These are phyloP conservation scores for Margaritifera margaritifera DNA, from an alignment of 2,888 invertebrate genomes.

Conservation along the genomic window DNA sequence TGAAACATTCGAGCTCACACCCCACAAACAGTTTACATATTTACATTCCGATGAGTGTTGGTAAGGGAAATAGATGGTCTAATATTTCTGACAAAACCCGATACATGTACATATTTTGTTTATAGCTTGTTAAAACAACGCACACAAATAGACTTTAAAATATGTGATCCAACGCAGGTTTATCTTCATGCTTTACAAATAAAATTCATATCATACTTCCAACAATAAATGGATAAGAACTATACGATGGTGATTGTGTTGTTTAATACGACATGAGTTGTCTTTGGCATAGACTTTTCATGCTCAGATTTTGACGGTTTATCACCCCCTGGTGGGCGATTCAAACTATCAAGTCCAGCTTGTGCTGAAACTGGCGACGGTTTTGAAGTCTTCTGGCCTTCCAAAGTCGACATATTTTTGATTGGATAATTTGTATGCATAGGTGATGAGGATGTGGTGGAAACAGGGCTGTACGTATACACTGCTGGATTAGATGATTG, in stretches of 20 bases:
- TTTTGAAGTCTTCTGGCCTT: no score
- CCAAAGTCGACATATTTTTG: slow-evolving; percentile 9
- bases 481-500: slow-evolving; percentile 33
- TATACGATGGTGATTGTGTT: slow-evolving; percentile 65
- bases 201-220: no score
- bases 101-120: no score
- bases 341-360: slow-evolving; percentile 8
- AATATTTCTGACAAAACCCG: no score
- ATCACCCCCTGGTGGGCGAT: slow-evolving; percentile 14
- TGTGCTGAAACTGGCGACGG: slow-evolving; percentile 19
- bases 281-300: slow-evolving; percentile 31
- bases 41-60: no score
- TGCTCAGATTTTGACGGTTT: slow-evolving; percentile 26
- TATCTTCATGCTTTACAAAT: no score
- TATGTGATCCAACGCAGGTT: no score
- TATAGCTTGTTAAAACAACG: no score
- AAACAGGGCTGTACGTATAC: slow-evolving; percentile 59
- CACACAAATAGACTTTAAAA: no score
- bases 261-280: slow-evolving; percentile 46
- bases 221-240: slow-evolving; percentile 6
- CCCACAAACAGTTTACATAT: no score
- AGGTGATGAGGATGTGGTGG: slow-evolving; percentile 60
- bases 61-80: no score
- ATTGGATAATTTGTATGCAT: slow-evolving; percentile 44
- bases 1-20: no score